These are phyloP conservation scores for Romanomermis culicivorax DNA, from an alignment of 2,888 invertebrate species.

Conservation along the genomic window DNA sequence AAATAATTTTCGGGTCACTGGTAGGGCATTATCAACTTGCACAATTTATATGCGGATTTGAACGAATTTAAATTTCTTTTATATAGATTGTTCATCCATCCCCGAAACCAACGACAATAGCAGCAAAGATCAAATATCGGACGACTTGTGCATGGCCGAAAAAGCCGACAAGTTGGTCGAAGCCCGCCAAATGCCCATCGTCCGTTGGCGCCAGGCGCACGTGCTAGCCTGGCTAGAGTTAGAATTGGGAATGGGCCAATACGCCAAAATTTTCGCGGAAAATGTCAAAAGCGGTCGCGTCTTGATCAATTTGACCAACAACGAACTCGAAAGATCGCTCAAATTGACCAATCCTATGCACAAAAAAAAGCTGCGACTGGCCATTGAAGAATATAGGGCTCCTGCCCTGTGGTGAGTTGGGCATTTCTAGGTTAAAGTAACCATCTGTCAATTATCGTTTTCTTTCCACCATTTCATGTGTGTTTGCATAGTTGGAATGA, in stretches of 20 bases:
- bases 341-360: slow-evolving; percentile 81
- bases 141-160: slow-evolving; percentile 49
- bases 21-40: too few relatives aligned
- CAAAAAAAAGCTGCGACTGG: slow-evolving; percentile 67
- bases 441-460: too few relatives aligned
- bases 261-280: slow-evolving; percentile 65
- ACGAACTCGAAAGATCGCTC: slow-evolving; percentile 67
- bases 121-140: slow-evolving; percentile 44
- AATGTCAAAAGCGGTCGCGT: slow-evolving; percentile 86
- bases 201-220: slow-evolving; percentile 73
- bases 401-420: slow-evolving; percentile 48
- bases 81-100: too few relatives aligned
- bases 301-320: slow-evolving; percentile 67
- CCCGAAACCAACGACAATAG: too few relatives aligned
- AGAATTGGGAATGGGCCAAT: slow-evolving; percentile 78
- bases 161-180: slow-evolving; percentile 55
- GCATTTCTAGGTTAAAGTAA: too few relatives aligned
- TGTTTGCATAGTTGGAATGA: too few relatives aligned
- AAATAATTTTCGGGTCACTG: too few relatives aligned
- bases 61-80: too few relatives aligned
- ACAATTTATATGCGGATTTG: too few relatives aligned
- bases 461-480: slow-evolving; percentile 5
- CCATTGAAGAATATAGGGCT: slow-evolving; percentile 72
- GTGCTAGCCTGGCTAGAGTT: slow-evolving; percentile 84
- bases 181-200: slow-evolving; percentile 53